Conservation (phyloP, 30 jellyfish, hydroid and myxozoan species). For the Haliclystus octoradiatus region DNA sequence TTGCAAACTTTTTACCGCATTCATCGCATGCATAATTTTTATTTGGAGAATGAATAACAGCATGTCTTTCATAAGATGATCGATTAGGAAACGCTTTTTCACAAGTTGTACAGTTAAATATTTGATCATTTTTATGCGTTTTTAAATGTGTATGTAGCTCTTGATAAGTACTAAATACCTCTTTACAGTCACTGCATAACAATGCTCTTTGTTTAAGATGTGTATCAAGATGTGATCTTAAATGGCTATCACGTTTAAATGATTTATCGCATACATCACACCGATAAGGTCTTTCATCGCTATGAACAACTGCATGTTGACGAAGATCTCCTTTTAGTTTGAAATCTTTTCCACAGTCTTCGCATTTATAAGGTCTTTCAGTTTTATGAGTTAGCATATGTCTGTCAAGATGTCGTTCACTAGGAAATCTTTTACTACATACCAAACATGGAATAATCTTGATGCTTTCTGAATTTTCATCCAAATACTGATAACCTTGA, state of each 20-base stretch:
- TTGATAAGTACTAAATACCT: not conserved
- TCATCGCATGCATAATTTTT: not conserved
- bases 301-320: not conserved
- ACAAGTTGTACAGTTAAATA: not conserved
- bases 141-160: not conserved
- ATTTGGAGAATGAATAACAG: not conserved
- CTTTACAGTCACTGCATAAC: not conserved
- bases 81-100: not conserved
- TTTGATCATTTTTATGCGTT: not conserved
- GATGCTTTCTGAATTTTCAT: too few relatives aligned
- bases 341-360: not conserved
- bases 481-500: not conserved
- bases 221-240: not conserved
- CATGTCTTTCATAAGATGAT: not conserved
- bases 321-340: not conserved
- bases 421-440: not conserved
- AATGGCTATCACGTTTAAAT: not conserved
- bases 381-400: not conserved
- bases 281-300: not conserved
- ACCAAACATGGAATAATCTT: not conserved
- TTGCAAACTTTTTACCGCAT: not conserved
- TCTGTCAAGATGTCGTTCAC: not conserved
- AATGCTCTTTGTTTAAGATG: not conserved
- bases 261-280: not conserved
- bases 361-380: not conserved